phyloP scores from a whole-genome alignment of 1,140 invertebrate species.

The Drosophila erecta region DNA sequence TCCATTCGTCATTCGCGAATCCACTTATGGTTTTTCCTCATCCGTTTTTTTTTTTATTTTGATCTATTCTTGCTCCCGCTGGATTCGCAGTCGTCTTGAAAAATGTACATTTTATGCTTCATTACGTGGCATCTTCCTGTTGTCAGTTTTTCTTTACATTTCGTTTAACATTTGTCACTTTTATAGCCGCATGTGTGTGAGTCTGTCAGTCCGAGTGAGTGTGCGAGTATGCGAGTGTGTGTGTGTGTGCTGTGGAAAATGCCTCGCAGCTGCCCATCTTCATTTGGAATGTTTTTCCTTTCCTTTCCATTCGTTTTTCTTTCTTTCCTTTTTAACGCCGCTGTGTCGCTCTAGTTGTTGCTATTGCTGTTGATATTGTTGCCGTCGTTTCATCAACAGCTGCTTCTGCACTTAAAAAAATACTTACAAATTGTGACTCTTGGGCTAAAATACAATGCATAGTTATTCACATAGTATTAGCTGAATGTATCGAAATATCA shows the following conservation, averaged over 20 bases:
- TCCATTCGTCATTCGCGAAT: neutral
- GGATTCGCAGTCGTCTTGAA: slow-evolving; percentile 69
- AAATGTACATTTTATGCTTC: slow-evolving; percentile 81
- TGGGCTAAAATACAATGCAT: too few species aligned
- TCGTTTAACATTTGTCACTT: slow-evolving; percentile 83
- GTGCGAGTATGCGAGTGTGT: slow-evolving; percentile 14
- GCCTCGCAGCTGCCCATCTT: slow-evolving; percentile 76
- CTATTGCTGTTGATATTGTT: slow-evolving; percentile 59
- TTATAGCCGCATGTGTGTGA: slow-evolving; percentile 68
- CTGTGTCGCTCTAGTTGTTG: slow-evolving; percentile 43
- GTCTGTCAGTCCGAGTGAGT: slow-evolving; percentile 12
- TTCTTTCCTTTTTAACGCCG: slow-evolving; percentile 23
- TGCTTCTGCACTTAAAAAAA: slow-evolving; percentile 42
- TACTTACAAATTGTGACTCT: neutral
- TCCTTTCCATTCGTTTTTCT: slow-evolving; percentile 12
- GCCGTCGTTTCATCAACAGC: slow-evolving; percentile 74
- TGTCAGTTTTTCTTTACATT: slow-evolving; percentile 82
- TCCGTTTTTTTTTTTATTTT: slow-evolving; percentile 7
- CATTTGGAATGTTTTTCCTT: slow-evolving; percentile 61
- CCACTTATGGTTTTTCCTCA: slow-evolving; percentile 10
- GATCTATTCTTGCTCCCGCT: slow-evolving; percentile 27
- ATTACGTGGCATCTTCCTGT: slow-evolving; percentile 79
- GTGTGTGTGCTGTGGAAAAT: slow-evolving; percentile 30
- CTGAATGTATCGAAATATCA: too few species aligned
- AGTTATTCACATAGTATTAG: too few species aligned